These are phyloP conservation scores for Cydia pomonella DNA, from an alignment of 1,140 invertebrate species.

Conservation along the genomic window DNA sequence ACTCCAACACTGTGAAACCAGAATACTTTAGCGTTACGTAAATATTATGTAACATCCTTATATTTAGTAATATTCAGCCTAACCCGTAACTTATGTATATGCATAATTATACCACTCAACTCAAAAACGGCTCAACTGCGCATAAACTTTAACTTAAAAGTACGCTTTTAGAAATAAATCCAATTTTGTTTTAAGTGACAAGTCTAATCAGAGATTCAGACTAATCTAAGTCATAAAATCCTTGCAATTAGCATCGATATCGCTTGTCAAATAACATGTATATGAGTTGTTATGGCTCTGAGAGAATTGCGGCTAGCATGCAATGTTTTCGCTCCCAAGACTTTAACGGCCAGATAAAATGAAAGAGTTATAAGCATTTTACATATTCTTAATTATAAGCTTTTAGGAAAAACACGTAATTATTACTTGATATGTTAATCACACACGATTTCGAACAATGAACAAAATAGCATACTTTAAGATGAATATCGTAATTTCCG, in stretches of 20 bases:
- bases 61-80: constrained; percentile 33
- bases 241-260: neutral
- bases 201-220: neutral
- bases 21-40: constrained; percentile 11
- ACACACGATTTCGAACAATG: neutral
- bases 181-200: neutral
- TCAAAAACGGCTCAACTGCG: neutral
- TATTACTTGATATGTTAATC: neutral
- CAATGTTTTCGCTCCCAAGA: constrained; percentile 22
- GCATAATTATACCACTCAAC: constrained; percentile 8
- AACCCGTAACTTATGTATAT: constrained; percentile 26
- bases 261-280: neutral
- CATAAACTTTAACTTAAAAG: neutral
- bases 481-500: no score
- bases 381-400: neutral
- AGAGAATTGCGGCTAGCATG: neutral
- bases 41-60: constrained; percentile 30
- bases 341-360: neutral
- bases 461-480: no score
- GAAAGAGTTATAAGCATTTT: constrained; percentile 2
- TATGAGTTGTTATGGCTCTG: neutral
- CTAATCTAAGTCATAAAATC: neutral
- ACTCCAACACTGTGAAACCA: constrained; percentile 16
- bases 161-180: neutral
- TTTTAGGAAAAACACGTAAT: neutral